Percentiles rank a stretch among this genome's conserved stretches.
Conservation (phyloP, 2,888 invertebrate genomes). For the Drosophila melanosoma region DNA sequence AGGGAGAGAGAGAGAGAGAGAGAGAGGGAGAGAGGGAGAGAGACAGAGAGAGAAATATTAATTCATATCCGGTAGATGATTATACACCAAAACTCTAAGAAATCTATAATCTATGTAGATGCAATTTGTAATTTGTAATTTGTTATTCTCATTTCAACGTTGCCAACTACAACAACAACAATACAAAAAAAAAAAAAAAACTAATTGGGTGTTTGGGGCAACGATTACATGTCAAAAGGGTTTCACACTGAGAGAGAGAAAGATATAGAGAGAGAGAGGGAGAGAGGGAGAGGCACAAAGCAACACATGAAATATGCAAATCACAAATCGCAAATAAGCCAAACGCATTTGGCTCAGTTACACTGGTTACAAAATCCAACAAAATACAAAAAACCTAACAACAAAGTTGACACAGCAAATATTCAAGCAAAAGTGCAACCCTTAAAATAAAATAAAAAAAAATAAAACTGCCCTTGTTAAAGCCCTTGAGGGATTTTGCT, state of each 20-base stretch:
- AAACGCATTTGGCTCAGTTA: constrained; percentile 59
- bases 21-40: no score
- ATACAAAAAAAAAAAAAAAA: constrained; percentile 3
- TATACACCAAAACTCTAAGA: constrained; percentile 80
- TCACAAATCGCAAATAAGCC: constrained; percentile 72
- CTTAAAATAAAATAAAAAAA: constrained; percentile 44
- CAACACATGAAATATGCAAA: constrained; percentile 65
- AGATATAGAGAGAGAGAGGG: background rate
- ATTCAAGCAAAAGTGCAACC: constrained; percentile 45
- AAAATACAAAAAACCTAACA: background rate
- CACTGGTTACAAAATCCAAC: constrained; percentile 24
- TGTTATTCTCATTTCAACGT: constrained; percentile 55
- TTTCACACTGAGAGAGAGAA: background rate
- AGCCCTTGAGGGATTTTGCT: constrained; percentile 31
- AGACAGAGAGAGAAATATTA: constrained; percentile 65
- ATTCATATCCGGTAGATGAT: constrained; percentile 83
- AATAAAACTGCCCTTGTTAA: background rate
- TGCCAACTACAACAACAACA: background rate
- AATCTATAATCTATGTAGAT: constrained; percentile 65
- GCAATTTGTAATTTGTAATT: constrained; percentile 67
- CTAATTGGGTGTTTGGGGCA: constrained; percentile 53
- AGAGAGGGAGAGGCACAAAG: background rate
- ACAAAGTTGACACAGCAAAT: constrained; percentile 33
- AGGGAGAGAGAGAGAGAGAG: constrained; percentile 12
- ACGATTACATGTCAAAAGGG: constrained; percentile 42